Evolutionary conservation across 2,797 vertebrate genomes (phyloP).

Genomic region (Aselliscus stoliczkanus): DNA sequence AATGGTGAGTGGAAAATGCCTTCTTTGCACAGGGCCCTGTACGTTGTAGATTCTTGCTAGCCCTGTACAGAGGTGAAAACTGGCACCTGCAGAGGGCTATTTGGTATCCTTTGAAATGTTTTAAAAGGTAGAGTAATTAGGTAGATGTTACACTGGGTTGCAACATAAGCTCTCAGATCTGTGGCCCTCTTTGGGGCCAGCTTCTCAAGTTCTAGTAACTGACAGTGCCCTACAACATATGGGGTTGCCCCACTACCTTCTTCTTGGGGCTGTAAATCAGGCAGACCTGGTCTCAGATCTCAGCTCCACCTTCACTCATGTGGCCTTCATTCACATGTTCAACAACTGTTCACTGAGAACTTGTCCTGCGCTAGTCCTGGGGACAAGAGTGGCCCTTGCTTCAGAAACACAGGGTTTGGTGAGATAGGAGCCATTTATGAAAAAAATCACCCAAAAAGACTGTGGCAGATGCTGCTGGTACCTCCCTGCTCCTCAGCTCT

Average conservation of each 20-base stretch:
- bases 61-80: not conserved
- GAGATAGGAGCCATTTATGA: not conserved
- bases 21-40: not conserved
- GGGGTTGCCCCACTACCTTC: not conserved
- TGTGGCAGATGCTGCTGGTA: not conserved
- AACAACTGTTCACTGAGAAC: not conserved
- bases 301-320: not conserved
- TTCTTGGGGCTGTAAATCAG: not conserved
- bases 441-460: not conserved
- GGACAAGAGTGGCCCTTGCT: not conserved
- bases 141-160: not conserved
- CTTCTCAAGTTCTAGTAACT: not conserved
- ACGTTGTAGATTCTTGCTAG: not conserved
- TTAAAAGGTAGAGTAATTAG: not conserved
- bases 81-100: not conserved
- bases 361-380: not conserved
- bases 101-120: not conserved
- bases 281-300: not conserved
- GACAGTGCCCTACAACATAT: fast-evolving
- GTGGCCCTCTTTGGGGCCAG: not conserved
- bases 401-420: not conserved
- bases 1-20: too few relatives aligned
- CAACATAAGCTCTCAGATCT: not conserved
- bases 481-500: not conserved
- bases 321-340: not conserved